Evolutionary conservation across 2,888 invertebrate species (phyloP).

Genomic region (Leptinotarsa juncta): DNA sequence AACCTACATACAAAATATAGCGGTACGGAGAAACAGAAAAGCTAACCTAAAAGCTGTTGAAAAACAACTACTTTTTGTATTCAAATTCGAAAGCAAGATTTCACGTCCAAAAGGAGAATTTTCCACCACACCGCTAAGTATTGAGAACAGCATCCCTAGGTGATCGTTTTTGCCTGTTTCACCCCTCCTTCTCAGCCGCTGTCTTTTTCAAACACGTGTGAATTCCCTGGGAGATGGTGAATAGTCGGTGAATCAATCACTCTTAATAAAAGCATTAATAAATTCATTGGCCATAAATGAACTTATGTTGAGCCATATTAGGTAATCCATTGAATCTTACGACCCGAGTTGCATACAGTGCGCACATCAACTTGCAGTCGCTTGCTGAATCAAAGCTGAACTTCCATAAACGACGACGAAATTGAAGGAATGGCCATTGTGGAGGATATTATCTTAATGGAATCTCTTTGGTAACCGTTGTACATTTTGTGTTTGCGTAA

Average conservation of each 20-base stretch:
- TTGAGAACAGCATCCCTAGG: background rate
- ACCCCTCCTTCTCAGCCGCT: background rate
- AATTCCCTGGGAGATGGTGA: conserved; percentile 31
- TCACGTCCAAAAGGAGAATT: too few relatives aligned
- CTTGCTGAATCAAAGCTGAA: conserved; percentile 47
- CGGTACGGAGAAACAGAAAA: too few relatives aligned
- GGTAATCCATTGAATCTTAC: conserved; percentile 47
- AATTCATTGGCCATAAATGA: conserved; percentile 47
- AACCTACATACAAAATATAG: too few relatives aligned
- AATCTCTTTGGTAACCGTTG: conserved; percentile 2
- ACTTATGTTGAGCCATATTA: conserved; percentile 48
- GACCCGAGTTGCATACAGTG: conserved; percentile 40
- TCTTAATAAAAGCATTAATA: conserved; percentile 40
- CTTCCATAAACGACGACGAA: conserved; percentile 40
- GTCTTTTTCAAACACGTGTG: conserved; percentile 32
- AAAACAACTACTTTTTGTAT: too few relatives aligned
- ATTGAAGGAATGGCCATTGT: conserved; percentile 19
- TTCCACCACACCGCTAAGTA: background rate
- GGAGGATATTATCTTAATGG: conserved; percentile 14
- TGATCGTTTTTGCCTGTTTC: background rate
- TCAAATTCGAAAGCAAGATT: too few relatives aligned
- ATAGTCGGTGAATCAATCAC: conserved; percentile 39
- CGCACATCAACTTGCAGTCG: conserved; percentile 37
- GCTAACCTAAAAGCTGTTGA: too few relatives aligned
- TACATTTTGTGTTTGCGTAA: conserved; percentile 16